Evolutionary conservation across 2,888 invertebrate species (phyloP).

Genomic region (Sarcophaga caerulescens): DNA sequence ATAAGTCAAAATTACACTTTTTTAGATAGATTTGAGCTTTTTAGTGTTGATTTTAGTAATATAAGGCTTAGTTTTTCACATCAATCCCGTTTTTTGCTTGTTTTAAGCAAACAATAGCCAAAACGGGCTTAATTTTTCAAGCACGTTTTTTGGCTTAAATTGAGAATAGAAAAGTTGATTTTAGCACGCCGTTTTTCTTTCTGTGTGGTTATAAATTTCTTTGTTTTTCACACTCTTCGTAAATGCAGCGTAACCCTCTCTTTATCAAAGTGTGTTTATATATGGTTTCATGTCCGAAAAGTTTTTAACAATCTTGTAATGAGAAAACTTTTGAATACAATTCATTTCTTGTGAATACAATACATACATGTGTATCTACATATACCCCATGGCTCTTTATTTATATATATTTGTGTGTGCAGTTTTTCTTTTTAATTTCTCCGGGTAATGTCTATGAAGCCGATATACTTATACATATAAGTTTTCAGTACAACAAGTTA

Average conservation of each 20-base stretch:
- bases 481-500: constrained; percentile 20
- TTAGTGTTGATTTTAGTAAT: no score
- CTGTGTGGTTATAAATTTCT: not conserved
- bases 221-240: not conserved
- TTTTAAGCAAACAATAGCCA: no score
- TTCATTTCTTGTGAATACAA: constrained; percentile 54
- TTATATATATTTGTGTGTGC: not conserved
- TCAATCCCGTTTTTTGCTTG: no score
- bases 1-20: no score
- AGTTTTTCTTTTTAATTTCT: not conserved
- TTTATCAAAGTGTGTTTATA: constrained; percentile 1
- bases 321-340: constrained; percentile 64
- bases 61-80: no score
- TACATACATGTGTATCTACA: constrained; percentile 15
- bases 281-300: constrained; percentile 32
- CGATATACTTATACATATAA: constrained; percentile 12
- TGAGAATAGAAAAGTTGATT: no score
- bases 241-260: constrained; percentile 1
- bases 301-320: constrained; percentile 65
- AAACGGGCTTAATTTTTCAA: no score
- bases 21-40: no score
- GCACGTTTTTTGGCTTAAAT: no score
- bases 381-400: not conserved
- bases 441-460: constrained; percentile 25
- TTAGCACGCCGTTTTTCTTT: no score